Base-by-base conservation (phyloP, 2,797 vertebrate genomes). In the Clarias platycephalus region DNA sequence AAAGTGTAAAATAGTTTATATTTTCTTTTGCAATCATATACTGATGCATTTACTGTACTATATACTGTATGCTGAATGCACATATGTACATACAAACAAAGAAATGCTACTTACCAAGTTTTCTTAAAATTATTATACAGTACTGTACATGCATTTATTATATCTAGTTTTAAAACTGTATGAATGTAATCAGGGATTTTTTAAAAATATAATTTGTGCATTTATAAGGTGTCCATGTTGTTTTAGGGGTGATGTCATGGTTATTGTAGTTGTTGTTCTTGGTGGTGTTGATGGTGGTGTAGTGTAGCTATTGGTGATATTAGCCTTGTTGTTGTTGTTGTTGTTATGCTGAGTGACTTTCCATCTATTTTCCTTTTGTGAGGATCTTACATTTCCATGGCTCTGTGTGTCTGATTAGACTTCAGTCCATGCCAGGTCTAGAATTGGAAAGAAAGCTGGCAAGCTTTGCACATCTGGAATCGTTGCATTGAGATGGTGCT, bases 381-480 rank as follows among this genome's bases (percentile, higher is more conserved):
- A 18, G 24, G 20, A 10, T 57, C 16, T 37, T 70, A 68, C 40
- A 76, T n/a, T 60, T 60, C 12, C 2, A 0, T 34, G 20, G 49
- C 44, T 53, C 64, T 81, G 55, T 18, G n/a, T 63, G 76, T 83
- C 58, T 64, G 63, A 55, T 31, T 63, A n/a, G 58, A 44, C n/a
- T n/a, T 20, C 20, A 34, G 12, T 68, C 55, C 58, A 28, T 26
- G 44, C 31, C 77, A 83, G 78, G 79, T 62, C 72, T 87, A 74
- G 63, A 85, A 75, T 10, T 12, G 1, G 60, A 80, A 37, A 78
- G 77, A 66, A 77, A 81, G 81, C 12, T 53, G 66, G 40, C 55
- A 62, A 63, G 20, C 18, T 82, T 68, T 75, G 49, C 77, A 87
- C 86, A 86, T 87, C 84, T 86, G 80, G 82, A 76, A 77, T 72